Evolutionary conservation across 1,140 invertebrate species (phyloP).

Genomic region (Plectrocnemia conspersa): DNA sequence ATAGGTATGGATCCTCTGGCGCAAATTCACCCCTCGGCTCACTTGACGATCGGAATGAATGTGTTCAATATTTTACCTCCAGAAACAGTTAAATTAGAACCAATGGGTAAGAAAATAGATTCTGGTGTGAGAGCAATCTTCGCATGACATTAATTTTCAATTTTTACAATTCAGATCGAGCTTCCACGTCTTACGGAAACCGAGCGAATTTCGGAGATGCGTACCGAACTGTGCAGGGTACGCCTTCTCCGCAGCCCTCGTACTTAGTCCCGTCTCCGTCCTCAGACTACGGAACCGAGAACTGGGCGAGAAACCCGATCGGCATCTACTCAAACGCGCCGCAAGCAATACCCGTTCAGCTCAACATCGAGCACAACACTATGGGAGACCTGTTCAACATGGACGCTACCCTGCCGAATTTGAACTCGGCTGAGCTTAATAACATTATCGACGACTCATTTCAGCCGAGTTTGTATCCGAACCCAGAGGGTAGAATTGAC

Average conservation of each 20-base stretch:
- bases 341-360: not conserved
- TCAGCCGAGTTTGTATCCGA: conserved; percentile 35
- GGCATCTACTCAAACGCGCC: not conserved
- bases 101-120: conserved; percentile 29
- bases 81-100: conserved; percentile 39
- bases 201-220: conserved; percentile 20
- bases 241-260: conserved; percentile 32
- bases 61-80: conserved; percentile 27
- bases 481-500: conserved; percentile 22
- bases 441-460: conserved; percentile 27
- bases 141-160: conserved; percentile 1
- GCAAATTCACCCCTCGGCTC: conserved; percentile 3
- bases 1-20: conserved; percentile 17
- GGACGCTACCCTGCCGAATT: too few species aligned
- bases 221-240: conserved; percentile 27
- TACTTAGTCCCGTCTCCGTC: conserved; percentile 25
- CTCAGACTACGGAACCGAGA: conserved; percentile 12
- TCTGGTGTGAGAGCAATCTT: not conserved
- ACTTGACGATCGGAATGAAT: too few species aligned
- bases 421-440: conserved; percentile 24
- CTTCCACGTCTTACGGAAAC: conserved; percentile 33
- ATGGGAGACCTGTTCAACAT: conserved; percentile 12
- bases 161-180: conserved; percentile 31
- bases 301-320: too few species aligned
- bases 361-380: conserved; percentile 12